Percentiles rank a stretch among this genome's conserved stretches.
Evolutionary conservation across 2,113 vertebrate species (phyloP).

Genomic region (Irena cyanogastra): DNA sequence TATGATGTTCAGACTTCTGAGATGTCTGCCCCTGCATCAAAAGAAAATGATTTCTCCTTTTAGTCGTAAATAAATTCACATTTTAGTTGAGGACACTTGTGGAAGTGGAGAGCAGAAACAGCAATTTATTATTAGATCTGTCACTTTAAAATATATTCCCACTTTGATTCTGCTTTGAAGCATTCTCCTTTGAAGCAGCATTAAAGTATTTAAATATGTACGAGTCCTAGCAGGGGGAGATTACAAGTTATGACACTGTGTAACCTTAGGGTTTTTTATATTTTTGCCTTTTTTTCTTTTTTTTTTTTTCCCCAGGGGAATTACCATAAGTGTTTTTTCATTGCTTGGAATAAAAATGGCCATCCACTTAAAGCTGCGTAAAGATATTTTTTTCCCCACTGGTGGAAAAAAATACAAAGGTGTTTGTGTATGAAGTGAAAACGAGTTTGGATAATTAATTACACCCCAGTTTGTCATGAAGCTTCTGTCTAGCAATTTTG

Average conservation of each 20-base stretch:
- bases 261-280: neutral
- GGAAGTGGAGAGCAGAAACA: slow-evolving; percentile 47
- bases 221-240: slow-evolving; percentile 30
- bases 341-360: slow-evolving; percentile 11
- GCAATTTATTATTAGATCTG: slow-evolving; percentile 48
- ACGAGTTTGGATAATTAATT: neutral
- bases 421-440: neutral
- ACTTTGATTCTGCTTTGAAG: slow-evolving; percentile 46
- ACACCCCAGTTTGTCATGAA: neutral
- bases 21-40: slow-evolving; percentile 31
- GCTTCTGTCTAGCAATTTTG: neutral
- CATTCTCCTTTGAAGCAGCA: slow-evolving; percentile 25
- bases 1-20: neutral
- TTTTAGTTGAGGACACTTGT: slow-evolving; percentile 36
- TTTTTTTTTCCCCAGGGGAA: neutral
- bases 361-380: neutral
- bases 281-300: neutral
- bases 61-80: slow-evolving; percentile 28
- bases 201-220: slow-evolving; percentile 51
- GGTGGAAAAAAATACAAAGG: neutral
- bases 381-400: neutral
- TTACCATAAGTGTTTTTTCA: neutral
- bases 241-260: slow-evolving; percentile 55
- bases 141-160: slow-evolving; percentile 48
- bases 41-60: slow-evolving; percentile 20